Evolutionary conservation across 2,888 invertebrate genomes (phyloP), one percentile per base, ranked within the genome.

Genomic region (Stenchaetothrips biformis): DNA sequence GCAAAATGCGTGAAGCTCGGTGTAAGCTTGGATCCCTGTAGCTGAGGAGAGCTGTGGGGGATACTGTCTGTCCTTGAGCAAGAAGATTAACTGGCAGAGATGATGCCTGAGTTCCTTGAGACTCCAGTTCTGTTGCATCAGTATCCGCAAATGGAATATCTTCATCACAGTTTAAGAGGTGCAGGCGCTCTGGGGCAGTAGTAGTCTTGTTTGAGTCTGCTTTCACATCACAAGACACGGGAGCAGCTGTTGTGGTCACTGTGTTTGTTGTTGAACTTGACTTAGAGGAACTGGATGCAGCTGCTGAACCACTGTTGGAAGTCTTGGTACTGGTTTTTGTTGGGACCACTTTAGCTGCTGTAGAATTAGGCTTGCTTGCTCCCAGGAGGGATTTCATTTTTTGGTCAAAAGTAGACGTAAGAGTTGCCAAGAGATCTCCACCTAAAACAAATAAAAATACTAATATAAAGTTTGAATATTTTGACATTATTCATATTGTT

Each of bases 331-430:
- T 77, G 78, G 78, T 53, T 80, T 83, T 86, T 86, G 82, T 87
- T 86, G 82, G 85, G 85, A 53, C 84, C 83, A 81, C 84, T 84
- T 48, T 83, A 82, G 80, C 83, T 82, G 80, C 84, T 84, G 78
- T 82, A 82, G 78, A 81, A 79, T 77, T 83, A 82, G 80, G 78
- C 80, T 80, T 84, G 89, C 90, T 78, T 81, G 92, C 90, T 88
- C 91, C 92, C 86, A 93, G 90, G 85, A 93, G 87, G 85, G 92
- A 92, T 84, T 92, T 91, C 87, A 94, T 90, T 87, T 95, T 95
- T 86, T 93, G 92, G 87, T 95, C 95, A 87, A 95, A 92, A 82
- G 95, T 93, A 85, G 93, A 93, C 84, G 95, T 95, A 86, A 96
- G 91, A 84, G 92, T 92, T 86, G 93, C 92, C 87, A 95, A 89